These are phyloP conservation scores for Margaritifera margaritifera DNA, from an alignment of 2,888 invertebrate species.

Conservation along the genomic window DNA sequence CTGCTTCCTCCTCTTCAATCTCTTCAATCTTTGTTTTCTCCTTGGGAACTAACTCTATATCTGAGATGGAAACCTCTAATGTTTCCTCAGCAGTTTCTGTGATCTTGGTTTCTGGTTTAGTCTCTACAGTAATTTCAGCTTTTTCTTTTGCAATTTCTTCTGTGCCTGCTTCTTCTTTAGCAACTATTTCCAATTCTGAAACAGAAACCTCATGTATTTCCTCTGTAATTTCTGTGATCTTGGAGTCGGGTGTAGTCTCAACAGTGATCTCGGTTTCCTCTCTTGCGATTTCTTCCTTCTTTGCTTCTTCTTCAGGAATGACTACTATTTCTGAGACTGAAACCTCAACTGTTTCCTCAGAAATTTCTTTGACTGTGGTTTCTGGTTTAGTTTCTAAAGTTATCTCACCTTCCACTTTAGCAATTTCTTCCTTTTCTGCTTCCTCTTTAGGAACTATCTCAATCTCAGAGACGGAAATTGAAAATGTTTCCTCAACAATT, in stretches of 20 bases:
- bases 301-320: constrained; percentile 10
- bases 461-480: too few species aligned
- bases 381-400: not conserved
- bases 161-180: constrained; percentile 4
- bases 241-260: constrained; percentile 5
- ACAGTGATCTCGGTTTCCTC: constrained; percentile 12
- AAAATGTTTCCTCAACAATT: not conserved
- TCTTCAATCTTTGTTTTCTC: constrained; percentile 10
- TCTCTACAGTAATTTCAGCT: constrained; percentile 2
- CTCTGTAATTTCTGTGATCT: constrained; percentile 13
- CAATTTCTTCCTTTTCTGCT: constrained; percentile 11
- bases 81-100: constrained; percentile 6
- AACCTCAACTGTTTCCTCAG: constrained; percentile 5
- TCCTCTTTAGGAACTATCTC: not conserved
- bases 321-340: constrained; percentile 6
- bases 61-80: constrained; percentile 6
- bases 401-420: constrained; percentile 6
- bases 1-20: constrained; percentile 11
- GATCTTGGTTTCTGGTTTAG: constrained; percentile 5
- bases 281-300: constrained; percentile 3
- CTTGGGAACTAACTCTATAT: constrained; percentile 5
- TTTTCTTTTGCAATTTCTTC: constrained; percentile 12
- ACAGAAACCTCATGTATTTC: constrained; percentile 4
- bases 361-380: constrained; percentile 7
- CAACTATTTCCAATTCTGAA: constrained; percentile 3